A percentile compares a stretch with the other conserved stretches of the same genome.
Evolutionary conservation across 2,797 vertebrate species (phyloP).

Genomic region (Lutjanus argentimaculatus): DNA sequence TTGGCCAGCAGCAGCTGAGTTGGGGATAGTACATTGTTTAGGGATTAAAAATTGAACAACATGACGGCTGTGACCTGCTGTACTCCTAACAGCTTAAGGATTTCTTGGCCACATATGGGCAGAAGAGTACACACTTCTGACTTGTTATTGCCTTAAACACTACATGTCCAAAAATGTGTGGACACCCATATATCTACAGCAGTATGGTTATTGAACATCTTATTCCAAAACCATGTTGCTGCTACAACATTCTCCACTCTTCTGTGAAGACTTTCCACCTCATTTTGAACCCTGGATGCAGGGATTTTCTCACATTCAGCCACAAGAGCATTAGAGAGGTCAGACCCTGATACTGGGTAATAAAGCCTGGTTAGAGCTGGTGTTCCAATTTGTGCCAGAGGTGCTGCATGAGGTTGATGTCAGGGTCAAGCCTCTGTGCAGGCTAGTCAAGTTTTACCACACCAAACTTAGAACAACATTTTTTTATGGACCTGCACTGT

Average conservation of each 20-base stretch:
- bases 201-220: not conserved
- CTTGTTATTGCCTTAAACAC: not conserved
- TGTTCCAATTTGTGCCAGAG: not conserved
- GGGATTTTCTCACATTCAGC: conserved; percentile 3
- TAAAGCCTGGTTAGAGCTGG: not conserved
- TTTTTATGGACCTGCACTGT: not conserved
- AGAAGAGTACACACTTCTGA: not conserved
- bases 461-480: not conserved
- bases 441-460: not conserved
- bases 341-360: not conserved
- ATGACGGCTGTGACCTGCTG: conserved; percentile 13
- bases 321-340: not conserved
- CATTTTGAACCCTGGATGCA: not conserved
- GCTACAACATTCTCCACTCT: not conserved
- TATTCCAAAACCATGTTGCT: too few species aligned
- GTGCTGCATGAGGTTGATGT: not conserved
- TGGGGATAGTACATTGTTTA: not conserved
- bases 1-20: not conserved
- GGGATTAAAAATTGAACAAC: conserved; percentile 9
- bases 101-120: not conserved
- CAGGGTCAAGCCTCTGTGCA: not conserved
- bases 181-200: not conserved
- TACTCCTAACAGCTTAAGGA: not conserved
- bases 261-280: not conserved
- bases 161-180: not conserved